These are phyloP conservation scores for Leucoraja erinaceus DNA, from an alignment of 2,113 vertebrate species.

Conservation along the genomic window DNA sequence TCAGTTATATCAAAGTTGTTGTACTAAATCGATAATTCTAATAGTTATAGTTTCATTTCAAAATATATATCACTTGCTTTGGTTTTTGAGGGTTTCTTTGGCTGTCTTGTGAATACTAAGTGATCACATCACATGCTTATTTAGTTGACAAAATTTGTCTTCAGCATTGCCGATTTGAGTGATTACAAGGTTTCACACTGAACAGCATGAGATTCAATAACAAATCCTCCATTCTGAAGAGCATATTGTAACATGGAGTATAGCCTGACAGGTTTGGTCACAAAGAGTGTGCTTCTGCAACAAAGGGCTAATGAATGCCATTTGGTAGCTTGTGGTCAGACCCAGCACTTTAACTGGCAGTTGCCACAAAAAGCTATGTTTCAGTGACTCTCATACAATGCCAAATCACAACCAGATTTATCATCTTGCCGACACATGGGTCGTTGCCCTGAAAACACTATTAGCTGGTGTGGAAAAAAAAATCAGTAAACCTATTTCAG, in stretches of 20 bases:
- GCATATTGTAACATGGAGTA: slow-evolving; percentile 47
- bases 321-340: slow-evolving; percentile 46
- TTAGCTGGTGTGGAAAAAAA: slow-evolving; percentile 48
- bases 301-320: slow-evolving; percentile 56
- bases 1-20: not conserved
- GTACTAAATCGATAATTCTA: not conserved
- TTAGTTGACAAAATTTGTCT: slow-evolving; percentile 19
- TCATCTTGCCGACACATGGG: slow-evolving; percentile 53
- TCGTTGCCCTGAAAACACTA: slow-evolving; percentile 51
- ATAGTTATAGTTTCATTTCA: not conserved
- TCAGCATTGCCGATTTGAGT: slow-evolving; percentile 31
- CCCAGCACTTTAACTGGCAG: slow-evolving; percentile 48
- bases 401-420: slow-evolving; percentile 61
- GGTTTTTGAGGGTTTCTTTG: not conserved
- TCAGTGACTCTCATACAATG: slow-evolving; percentile 43
- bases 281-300: slow-evolving; percentile 46
- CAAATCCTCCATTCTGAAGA: slow-evolving; percentile 50
- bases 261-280: slow-evolving; percentile 49
- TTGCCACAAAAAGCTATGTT: slow-evolving; percentile 45
- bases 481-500: slow-evolving; percentile 46
- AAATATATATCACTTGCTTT: not conserved
- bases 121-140: slow-evolving; percentile 31
- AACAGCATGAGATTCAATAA: slow-evolving; percentile 49
- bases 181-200: slow-evolving; percentile 45
- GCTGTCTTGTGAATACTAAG: not conserved